Percentiles rank a stretch among this genome's conserved stretches.
Conservation (phyloP, 2,113 vertebrate genomes). For the Oreotragus oreotragus region DNA sequence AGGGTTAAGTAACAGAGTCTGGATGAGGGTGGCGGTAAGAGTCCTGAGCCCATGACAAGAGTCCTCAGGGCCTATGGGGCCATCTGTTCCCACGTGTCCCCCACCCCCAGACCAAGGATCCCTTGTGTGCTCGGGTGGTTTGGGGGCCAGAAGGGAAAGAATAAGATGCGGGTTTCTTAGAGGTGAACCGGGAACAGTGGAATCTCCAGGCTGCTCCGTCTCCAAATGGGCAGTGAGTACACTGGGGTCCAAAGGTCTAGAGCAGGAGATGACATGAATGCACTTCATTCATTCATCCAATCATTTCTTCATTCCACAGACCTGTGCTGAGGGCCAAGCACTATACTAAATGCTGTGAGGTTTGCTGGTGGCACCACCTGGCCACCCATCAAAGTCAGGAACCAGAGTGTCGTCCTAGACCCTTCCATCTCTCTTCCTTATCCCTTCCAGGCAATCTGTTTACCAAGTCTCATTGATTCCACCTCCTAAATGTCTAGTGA, state of each 20-base stretch:
- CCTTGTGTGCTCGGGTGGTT: neutral
- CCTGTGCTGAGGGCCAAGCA: neutral
- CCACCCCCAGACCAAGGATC: neutral
- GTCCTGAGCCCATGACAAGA: neutral
- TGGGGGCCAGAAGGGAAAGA: neutral
- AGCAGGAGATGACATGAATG: neutral
- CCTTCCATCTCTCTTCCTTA: neutral
- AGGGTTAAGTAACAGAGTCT: neutral
- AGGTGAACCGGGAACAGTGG: neutral
- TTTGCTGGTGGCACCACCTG: neutral
- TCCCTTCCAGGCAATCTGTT: neutral
- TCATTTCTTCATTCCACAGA: neutral
- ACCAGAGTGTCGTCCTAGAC: neutral
- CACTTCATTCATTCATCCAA: neutral
- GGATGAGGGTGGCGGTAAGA: neutral
- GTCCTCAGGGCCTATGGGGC: neutral
- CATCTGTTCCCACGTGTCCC: neutral
- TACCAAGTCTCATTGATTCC: neutral
- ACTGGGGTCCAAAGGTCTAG: neutral
- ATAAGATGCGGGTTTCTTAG: neutral
- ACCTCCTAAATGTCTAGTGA: neutral
- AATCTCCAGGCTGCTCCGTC: neutral
- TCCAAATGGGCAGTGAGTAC: neutral
- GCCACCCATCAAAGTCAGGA: neutral
- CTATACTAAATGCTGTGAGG: neutral